Percentiles rank a stretch among this genome's conserved stretches.
Evolutionary conservation across 2,888 invertebrate genomes (phyloP).

Genomic region (Mythimna ferrago): DNA sequence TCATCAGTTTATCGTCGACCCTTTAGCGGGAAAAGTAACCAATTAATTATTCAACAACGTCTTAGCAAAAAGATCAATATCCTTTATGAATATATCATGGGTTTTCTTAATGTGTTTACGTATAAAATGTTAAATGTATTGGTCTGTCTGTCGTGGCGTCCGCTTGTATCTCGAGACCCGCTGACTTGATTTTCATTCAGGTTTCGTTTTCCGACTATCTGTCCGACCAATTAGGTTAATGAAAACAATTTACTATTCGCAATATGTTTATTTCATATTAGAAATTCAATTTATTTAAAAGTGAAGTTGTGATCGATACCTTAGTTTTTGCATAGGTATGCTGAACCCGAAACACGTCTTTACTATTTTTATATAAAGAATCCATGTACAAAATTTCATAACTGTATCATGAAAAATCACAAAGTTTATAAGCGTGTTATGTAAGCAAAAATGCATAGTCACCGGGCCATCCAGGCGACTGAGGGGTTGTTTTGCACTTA

Average conservation of each 20-base stretch:
- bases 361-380: too few relatives aligned
- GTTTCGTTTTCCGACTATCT: constrained; percentile 33
- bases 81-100: constrained; percentile 16
- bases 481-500: too few relatives aligned
- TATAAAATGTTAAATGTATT: constrained; percentile 37
- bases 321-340: too few relatives aligned
- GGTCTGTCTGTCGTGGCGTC: constrained; percentile 14
- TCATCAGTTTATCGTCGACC: too few relatives aligned
- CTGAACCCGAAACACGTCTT: too few relatives aligned
- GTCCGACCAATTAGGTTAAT: constrained; percentile 24
- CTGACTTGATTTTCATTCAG: constrained; percentile 45
- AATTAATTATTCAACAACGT: not conserved
- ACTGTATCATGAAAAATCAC: too few relatives aligned
- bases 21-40: not conserved
- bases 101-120: constrained; percentile 9
- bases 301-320: too few relatives aligned
- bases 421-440: too few relatives aligned
- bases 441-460: too few relatives aligned
- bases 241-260: constrained; percentile 24
- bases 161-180: constrained; percentile 20
- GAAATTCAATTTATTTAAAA: not conserved
- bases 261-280: constrained; percentile 25
- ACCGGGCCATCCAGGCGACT: too few relatives aligned
- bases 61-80: constrained; percentile 10
- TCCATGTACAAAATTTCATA: too few relatives aligned